Evolutionary conservation across 2,113 vertebrate genomes (phyloP), one percentile per base, ranked within the genome.

Genomic region (Egretta garzetta): DNA sequence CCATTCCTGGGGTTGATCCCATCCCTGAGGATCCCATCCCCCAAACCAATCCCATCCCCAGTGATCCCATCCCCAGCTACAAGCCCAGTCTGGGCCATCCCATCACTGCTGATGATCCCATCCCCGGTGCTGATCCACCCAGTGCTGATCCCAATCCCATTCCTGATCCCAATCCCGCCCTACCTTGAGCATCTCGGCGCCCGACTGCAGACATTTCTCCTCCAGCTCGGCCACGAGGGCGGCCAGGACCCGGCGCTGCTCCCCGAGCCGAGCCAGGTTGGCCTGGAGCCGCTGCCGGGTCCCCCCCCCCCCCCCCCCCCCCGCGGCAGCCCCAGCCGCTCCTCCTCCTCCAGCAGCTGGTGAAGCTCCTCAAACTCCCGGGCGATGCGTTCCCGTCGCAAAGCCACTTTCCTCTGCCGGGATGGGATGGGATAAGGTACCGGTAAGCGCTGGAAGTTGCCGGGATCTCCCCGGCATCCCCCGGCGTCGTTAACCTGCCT

Each of bases 351-450:
- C 49, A 99, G 98, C 80, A 99, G 98, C 97, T 98, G 98, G 76
- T 99, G 99, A 70, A 99, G 98, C 96, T 99, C 99, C 45, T 99
- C 98, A 90, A 99, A 99, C 95, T 99, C 99, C 64, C 98, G 98
- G 63, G 99, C 96, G 23, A 99, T 99, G 59, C 99, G 98, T 71
- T 99, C 98, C 83, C 99, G 98, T 58, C 99, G 98, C 88, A 98
- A 98, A 10, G 99, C 98, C 1, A 99, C 99, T 86, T 99, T 98
- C 64, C 98, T 98, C 99, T 99, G 94, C 43, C 73, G 32, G 52
- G 85, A 24, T 50, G 21, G 66, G 66, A 10, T 5, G 37, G 63
- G 56, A 49, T 80, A 32, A 15, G 55, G 15, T 5, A 14, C 14
- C 7, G 8, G 32, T 45, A 33, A 49, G 59, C 33, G 2, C 10